Conservation (phyloP, 2,113 vertebrate species). For the Diadophis punctatus region DNA sequence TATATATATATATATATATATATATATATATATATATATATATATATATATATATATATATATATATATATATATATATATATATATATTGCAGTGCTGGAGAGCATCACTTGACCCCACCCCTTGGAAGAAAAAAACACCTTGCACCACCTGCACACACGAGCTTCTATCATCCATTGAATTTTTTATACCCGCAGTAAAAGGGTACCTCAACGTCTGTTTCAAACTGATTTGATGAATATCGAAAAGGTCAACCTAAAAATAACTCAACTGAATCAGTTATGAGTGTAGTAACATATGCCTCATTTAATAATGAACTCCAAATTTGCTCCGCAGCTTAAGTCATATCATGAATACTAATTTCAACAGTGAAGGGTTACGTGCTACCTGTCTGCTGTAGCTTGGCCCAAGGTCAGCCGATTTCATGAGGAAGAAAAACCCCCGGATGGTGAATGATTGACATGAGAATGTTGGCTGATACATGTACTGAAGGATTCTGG, state of each 20-base stretch:
- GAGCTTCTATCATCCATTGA: constrained; percentile 51
- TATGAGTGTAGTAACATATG: constrained; percentile 75
- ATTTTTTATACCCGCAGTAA: constrained; percentile 68
- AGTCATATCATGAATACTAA: constrained; percentile 72
- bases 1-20: no score
- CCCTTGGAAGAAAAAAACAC: not conserved
- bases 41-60: no score
- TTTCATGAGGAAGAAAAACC: constrained; percentile 65
- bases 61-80: no score
- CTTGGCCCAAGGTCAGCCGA: constrained; percentile 66
- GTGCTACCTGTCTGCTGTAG: constrained; percentile 64
- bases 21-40: no score
- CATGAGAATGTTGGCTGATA: constrained; percentile 31
- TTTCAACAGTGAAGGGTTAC: constrained; percentile 71
- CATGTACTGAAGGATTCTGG: constrained; percentile 36
- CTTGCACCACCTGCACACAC: not conserved
- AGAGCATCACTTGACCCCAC: not conserved
- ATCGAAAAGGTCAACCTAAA: constrained; percentile 79
- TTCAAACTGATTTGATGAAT: constrained; percentile 75
- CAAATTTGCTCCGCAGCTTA: constrained; percentile 68
- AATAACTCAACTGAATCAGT: constrained; percentile 72
- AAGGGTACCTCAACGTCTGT: constrained; percentile 73
- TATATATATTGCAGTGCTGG: not conserved
- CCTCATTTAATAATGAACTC: constrained; percentile 76
- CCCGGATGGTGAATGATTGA: constrained; percentile 68